Evolutionary conservation across 2,888 invertebrate species (phyloP).

Genomic region (Caenorhabditis macrosperma): DNA sequence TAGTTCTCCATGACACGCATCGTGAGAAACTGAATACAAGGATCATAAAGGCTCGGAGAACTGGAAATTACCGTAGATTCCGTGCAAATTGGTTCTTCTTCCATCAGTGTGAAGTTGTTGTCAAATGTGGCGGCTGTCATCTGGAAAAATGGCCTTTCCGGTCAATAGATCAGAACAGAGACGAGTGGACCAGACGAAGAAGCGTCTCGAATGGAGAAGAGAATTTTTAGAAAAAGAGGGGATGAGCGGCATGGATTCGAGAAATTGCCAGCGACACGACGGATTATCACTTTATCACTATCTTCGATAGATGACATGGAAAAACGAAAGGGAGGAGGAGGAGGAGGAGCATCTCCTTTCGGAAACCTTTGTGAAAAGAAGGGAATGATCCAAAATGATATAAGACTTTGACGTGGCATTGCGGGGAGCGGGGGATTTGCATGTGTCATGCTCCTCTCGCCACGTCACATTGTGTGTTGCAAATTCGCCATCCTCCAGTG

Average conservation of each 20-base stretch:
- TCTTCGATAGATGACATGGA: slow-evolving; percentile 14
- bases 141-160: slow-evolving; percentile 7
- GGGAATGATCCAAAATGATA: background rate
- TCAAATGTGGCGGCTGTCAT: slow-evolving; percentile 19
- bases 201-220: too few species aligned
- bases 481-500: too few species aligned
- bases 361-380: background rate
- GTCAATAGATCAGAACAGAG: too few species aligned
- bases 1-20: slow-evolving; percentile 31
- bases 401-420: background rate
- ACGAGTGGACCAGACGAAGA: too few species aligned
- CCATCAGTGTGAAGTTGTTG: slow-evolving; percentile 13
- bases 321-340: slow-evolving; percentile 3
- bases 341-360: background rate
- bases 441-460: background rate
- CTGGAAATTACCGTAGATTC: slow-evolving; percentile 33
- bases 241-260: slow-evolving; percentile 36
- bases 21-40: slow-evolving; percentile 54
- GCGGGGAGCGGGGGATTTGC: background rate
- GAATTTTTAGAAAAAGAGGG: slow-evolving; percentile 35
- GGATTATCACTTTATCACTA: slow-evolving; percentile 45
- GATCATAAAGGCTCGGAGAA: background rate
- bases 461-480: slow-evolving; percentile 6
- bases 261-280: slow-evolving; percentile 21
- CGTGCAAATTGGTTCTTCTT: slow-evolving; percentile 37